Evolutionary conservation across 2,797 vertebrate genomes (phyloP), one percentile per base, ranked within the genome.

Genomic region (Crypturellus tataupa): DNA sequence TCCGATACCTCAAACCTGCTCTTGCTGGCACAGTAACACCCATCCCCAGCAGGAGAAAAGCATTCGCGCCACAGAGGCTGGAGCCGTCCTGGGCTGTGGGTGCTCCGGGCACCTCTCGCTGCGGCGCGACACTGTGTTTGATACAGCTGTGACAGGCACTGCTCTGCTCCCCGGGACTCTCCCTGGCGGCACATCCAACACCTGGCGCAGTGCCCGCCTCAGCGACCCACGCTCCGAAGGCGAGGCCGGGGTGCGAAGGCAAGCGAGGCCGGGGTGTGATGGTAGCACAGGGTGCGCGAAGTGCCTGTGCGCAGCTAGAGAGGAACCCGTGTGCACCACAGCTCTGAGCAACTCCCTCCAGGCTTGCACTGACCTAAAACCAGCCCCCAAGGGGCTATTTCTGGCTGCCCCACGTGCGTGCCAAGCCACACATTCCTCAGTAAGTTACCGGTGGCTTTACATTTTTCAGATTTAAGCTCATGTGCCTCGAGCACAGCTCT

Each of bases 21-120:
- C 44, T 70, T 9, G 25, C 49, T 37, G 12, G 19, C 37, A n/a
- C 20, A 25, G 47, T 42, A 51, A 63, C 63, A 44, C 60, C n/a
- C 16, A 0, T 3, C 44, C 2, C 78, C 8, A 1, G 4, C 9
- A 25, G 39, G 3, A n/a, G 19, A 49, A 16, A 29, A 29, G 18
- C 27, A 6, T 29, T 35, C 9, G 5, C 12, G 35, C 18, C 33
- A 20, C 39, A 47, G 75, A 33, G 14, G 67, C 37, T 2, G 1
- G 46, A 68, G 53, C 3, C 42, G 27, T 24, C 63, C 51, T 15
- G 3, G 11, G 49, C 24, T 9, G n/a, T 33, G 35, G 8, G 10
- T 25, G 49, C 24, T 25, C 13, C 12, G 33, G 18, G 35, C 25
- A 8, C 18, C 21, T 70, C 35, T 37, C 25, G 37, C 24, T 19